Percentiles rank a stretch among this genome's conserved stretches.
phyloP scores from a whole-genome alignment of 2,113 vertebrate genomes.

The Morone saxatilis region DNA sequence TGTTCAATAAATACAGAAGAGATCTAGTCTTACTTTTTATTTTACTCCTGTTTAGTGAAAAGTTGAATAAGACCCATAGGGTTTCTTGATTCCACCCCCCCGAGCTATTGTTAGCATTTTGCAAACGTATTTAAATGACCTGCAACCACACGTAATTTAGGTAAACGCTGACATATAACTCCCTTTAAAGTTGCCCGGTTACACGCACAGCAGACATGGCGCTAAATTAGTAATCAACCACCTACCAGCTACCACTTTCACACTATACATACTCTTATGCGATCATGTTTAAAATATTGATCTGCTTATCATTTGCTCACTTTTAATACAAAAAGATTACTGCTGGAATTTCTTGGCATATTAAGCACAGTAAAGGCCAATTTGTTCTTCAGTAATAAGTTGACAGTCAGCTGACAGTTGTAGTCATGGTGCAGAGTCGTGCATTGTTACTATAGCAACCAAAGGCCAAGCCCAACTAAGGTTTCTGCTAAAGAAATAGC shows the following conservation, averaged over 20 bases:
- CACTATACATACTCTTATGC: too few relatives aligned
- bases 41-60: not conserved
- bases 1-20: not conserved
- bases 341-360: too few relatives aligned
- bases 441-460: slow-evolving; percentile 8
- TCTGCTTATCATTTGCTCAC: not conserved
- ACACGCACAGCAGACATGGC: not conserved
- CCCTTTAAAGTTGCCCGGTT: not conserved
- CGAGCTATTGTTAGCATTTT: not conserved
- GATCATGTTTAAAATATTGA: too few relatives aligned
- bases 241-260: not conserved
- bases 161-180: not conserved
- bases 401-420: not conserved
- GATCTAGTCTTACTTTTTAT: not conserved
- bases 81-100: not conserved
- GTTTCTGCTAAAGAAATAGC: not conserved
- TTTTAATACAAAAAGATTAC: not conserved
- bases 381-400: not conserved
- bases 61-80: not conserved
- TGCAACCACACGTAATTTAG: not conserved
- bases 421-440: not conserved
- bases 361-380: not conserved
- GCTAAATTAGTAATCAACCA: not conserved
- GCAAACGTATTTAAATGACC: not conserved
- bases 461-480: not conserved